Conservation (phyloP, 2,797 vertebrate genomes). For the Lophius americanus region DNA sequence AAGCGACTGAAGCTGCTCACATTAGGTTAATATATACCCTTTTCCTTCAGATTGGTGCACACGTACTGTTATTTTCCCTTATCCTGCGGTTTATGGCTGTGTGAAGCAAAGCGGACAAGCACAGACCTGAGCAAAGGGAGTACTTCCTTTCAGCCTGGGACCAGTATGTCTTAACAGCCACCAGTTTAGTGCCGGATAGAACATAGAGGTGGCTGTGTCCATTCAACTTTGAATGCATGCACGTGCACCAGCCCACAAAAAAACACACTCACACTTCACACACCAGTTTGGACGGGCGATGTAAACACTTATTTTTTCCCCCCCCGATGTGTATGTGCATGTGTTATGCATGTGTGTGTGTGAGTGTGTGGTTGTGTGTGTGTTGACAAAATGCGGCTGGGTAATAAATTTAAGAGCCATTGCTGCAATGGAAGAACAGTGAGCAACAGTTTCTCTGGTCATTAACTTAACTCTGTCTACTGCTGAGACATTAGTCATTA, state of each 20-base stretch:
- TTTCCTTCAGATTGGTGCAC: constrained; percentile 16
- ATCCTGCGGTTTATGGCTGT: constrained; percentile 31
- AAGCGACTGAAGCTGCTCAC: constrained; percentile 21
- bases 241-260: constrained; percentile 54
- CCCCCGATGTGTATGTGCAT: constrained; percentile 16
- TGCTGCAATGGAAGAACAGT: constrained; percentile 48
- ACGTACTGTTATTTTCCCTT: constrained; percentile 31
- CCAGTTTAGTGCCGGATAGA: constrained; percentile 56
- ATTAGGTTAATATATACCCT: constrained; percentile 29
- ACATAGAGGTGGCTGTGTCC: constrained; percentile 73
- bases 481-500: constrained; percentile 30
- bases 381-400: constrained; percentile 35
- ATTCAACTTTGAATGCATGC: constrained; percentile 61
- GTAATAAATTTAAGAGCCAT: constrained; percentile 49
- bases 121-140: constrained; percentile 65
- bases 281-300: constrained; percentile 28
- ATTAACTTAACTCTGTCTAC: constrained; percentile 32
- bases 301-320: constrained; percentile 56
- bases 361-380: constrained; percentile 8
- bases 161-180: constrained; percentile 56
- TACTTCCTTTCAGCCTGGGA: constrained; percentile 61
- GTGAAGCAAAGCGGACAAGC: constrained; percentile 50
- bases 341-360: constrained; percentile 21
- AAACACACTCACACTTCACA: constrained; percentile 30
- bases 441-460: constrained; percentile 41